A percentile compares a stretch with the other conserved stretches of the same genome.
Evolutionary conservation across 2,888 invertebrate genomes (phyloP).

Genomic region (Bellardia bayeri): DNA sequence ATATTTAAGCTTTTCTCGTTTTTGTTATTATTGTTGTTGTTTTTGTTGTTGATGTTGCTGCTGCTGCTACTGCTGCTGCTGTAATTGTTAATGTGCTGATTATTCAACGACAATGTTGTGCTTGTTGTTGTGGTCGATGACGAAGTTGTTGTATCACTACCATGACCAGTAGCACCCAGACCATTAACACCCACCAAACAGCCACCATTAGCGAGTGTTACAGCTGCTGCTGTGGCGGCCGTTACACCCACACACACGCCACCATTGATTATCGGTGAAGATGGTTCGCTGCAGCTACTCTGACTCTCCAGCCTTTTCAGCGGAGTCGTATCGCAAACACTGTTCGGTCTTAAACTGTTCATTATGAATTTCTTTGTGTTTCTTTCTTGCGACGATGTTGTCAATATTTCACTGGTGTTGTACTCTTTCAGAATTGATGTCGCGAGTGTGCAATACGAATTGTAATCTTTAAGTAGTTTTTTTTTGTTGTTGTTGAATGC

Average conservation of each 20-base stretch:
- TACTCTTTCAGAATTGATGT: constrained; percentile 24
- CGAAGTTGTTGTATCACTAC: constrained; percentile 60
- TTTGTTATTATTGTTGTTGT: constrained; percentile 79
- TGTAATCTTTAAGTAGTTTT: constrained; percentile 1
- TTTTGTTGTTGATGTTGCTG: too few relatives aligned
- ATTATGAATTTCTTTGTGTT: constrained; percentile 43
- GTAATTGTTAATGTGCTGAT: constrained; percentile 75
- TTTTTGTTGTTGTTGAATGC: neutral
- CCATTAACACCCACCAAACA: constrained; percentile 70
- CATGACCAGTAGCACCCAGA: constrained; percentile 61
- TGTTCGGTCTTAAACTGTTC: constrained; percentile 77
- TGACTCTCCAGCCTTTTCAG: constrained; percentile 80
- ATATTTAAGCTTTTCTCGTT: constrained; percentile 78
- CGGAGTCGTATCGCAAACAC: constrained; percentile 81
- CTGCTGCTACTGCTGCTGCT: neutral
- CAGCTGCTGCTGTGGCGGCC: constrained; percentile 58
- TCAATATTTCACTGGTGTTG: neutral
- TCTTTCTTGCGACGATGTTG: neutral
- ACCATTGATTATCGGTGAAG: constrained; percentile 77
- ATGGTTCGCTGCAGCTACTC: constrained; percentile 81
- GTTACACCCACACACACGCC: constrained; percentile 55
- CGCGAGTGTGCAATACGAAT: neutral
- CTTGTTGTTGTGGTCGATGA: constrained; percentile 67
- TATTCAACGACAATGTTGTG: constrained; percentile 69
- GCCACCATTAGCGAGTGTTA: constrained; percentile 68